A percentile compares a stretch with the other conserved stretches of the same genome.
These are phyloP conservation scores for Nyctibius grandis DNA, from an alignment of 2,797 vertebrate species.

Conservation along the genomic window DNA sequence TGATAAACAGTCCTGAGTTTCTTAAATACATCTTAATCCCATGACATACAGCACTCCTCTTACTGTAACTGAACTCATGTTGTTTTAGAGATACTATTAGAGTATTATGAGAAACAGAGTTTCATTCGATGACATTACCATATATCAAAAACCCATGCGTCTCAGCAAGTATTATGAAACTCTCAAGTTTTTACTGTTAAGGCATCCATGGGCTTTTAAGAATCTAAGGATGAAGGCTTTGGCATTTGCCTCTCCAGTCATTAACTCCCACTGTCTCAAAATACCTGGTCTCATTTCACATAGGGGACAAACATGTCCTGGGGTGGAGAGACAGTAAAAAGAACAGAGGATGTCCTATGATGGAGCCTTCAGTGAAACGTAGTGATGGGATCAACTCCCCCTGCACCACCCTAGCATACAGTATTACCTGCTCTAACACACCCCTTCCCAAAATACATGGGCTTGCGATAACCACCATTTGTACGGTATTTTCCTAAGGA, in stretches of 20 bases:
- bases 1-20: not conserved
- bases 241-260: not conserved
- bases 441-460: not conserved
- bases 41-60: not conserved
- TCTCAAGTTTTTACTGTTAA: not conserved
- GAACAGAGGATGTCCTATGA: not conserved
- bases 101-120: not conserved
- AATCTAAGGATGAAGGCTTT: not conserved
- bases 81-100: not conserved
- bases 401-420: not conserved
- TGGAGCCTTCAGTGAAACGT: not conserved
- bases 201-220: not conserved
- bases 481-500: not conserved
- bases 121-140: not conserved
- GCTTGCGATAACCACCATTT: not conserved
- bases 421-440: not conserved
- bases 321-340: not conserved
- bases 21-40: not conserved
- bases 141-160: not conserved
- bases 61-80: not conserved
- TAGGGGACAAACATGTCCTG: not conserved
- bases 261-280: not conserved
- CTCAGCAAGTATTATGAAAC: not conserved
- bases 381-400: not conserved
- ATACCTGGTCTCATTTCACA: not conserved